Evolutionary conservation across 1,140 invertebrate species (phyloP).

Genomic region (Aphis gossypii): DNA sequence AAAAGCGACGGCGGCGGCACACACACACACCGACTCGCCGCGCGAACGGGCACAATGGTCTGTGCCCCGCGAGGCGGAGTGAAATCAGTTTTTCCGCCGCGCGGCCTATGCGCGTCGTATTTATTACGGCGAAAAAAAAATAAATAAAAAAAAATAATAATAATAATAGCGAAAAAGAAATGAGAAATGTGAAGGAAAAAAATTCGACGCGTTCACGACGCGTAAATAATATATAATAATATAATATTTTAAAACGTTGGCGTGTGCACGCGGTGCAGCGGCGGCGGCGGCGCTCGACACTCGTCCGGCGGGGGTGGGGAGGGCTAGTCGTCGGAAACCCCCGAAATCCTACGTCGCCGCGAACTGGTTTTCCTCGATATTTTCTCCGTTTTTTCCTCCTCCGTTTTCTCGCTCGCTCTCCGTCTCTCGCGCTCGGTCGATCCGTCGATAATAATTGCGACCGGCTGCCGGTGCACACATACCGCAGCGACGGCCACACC

Average conservation of each 20-base stretch:
- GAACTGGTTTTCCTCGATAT: slow-evolving; percentile 6
- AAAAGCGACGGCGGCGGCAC: background rate
- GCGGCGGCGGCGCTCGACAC: background rate
- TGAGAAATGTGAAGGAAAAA: background rate
- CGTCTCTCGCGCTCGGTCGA: background rate
- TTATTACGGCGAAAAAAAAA: background rate
- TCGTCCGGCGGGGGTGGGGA: background rate
- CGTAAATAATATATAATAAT: background rate
- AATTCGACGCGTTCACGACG: slow-evolving; percentile 31
- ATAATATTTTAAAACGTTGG: no score
- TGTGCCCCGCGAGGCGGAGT: background rate
- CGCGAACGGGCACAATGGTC: background rate
- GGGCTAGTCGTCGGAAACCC: background rate
- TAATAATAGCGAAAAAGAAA: background rate
- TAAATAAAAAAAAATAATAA: background rate
- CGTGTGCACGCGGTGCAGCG: background rate
- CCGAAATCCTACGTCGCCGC: background rate
- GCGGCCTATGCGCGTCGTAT: background rate
- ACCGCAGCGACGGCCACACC: background rate
- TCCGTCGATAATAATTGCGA: slow-evolving; percentile 18
- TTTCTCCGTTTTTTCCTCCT: background rate
- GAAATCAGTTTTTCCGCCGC: slow-evolving; percentile 50
- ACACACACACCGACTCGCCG: background rate
- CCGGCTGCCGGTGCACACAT: background rate
- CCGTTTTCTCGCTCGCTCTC: background rate